Evolutionary conservation across 1,140 invertebrate species (phyloP).

Genomic region (Gyrodactylus salaris): DNA sequence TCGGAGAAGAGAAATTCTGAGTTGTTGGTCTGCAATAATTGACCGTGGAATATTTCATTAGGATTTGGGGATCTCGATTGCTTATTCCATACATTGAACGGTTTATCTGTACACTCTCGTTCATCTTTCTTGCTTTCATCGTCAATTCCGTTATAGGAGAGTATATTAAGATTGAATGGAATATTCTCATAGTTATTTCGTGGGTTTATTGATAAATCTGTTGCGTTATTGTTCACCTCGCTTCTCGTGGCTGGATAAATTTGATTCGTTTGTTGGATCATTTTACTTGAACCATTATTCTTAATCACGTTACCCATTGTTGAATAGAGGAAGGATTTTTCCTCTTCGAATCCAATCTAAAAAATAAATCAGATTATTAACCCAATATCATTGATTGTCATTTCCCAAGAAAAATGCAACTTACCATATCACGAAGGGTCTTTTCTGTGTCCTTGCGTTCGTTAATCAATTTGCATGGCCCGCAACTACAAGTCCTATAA

Average conservation of each 20-base stretch:
- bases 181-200: not conserved
- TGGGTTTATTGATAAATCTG: not conserved
- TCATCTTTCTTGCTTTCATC: no score
- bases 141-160: no score
- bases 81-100: no score
- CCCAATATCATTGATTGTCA: no score
- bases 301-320: not conserved
- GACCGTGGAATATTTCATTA: no score
- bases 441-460: conserved; percentile 3
- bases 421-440: conserved; percentile 3
- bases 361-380: no score
- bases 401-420: no score
- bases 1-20: not conserved
- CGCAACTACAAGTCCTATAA: not conserved
- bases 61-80: no score
- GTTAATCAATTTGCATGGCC: conserved; percentile 1
- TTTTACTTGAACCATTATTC: not conserved
- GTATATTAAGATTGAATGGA: not conserved
- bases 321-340: not conserved
- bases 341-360: not conserved
- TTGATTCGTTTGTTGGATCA: not conserved
- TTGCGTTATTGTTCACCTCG: not conserved
- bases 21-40: not conserved
- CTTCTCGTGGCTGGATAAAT: not conserved
- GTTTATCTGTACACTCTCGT: no score